A percentile compares a stretch with the other conserved stretches of the same genome.
Evolutionary conservation across 2,888 invertebrate genomes (phyloP).

Genomic region (Branchellion lobata): DNA sequence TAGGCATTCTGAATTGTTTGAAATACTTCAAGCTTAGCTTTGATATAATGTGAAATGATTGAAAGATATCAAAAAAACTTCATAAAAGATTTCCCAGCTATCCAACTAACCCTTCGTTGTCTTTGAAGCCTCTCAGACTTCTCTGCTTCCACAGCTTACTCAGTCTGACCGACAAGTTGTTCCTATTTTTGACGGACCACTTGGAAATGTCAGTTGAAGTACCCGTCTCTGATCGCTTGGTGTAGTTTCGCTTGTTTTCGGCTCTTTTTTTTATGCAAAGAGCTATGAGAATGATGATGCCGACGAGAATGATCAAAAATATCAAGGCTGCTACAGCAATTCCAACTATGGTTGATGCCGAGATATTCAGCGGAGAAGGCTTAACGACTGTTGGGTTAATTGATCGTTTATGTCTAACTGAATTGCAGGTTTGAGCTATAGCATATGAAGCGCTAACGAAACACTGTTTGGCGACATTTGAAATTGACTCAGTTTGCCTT

Average conservation of each 20-base stretch:
- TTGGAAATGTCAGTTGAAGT: neutral
- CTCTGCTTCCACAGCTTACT: slow-evolving; percentile 14
- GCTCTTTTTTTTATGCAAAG: neutral
- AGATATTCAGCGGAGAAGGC: neutral
- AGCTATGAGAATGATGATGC: neutral
- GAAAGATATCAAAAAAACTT: neutral
- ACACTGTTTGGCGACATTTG: too few species aligned
- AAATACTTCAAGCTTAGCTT: neutral
- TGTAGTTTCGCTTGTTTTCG: neutral
- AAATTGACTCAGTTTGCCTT: too few species aligned
- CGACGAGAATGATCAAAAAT: slow-evolving; percentile 3
- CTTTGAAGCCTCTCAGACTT: slow-evolving; percentile 10
- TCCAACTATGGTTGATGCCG: slow-evolving; percentile 9
- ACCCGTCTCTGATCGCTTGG: neutral
- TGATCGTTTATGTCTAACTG: neutral
- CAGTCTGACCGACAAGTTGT: slow-evolving; percentile 30
- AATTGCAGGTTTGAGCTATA: too few species aligned
- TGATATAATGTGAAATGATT: too few species aligned
- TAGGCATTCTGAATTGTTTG: slow-evolving; percentile 23
- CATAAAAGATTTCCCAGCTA: too few species aligned
- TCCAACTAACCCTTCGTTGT: neutral
- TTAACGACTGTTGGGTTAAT: neutral
- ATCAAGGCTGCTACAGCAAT: slow-evolving; percentile 3
- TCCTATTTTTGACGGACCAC: slow-evolving; percentile 16
- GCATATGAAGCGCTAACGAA: too few species aligned